phyloP scores from a whole-genome alignment of 1,140 invertebrate genomes.

The Reticulitermes speratus region DNA sequence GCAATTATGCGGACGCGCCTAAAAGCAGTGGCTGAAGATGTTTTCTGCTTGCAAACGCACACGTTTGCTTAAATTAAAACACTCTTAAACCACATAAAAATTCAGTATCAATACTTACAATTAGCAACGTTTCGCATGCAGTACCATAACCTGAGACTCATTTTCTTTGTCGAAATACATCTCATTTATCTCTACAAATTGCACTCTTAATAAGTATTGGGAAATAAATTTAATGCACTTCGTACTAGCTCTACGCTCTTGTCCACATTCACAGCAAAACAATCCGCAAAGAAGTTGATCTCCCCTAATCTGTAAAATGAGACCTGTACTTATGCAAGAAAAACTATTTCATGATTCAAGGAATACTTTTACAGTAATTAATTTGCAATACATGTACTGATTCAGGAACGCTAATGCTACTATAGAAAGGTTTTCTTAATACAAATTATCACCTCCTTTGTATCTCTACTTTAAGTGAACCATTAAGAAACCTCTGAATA shows the following conservation, averaged over 20 bases:
- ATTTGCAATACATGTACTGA: neutral
- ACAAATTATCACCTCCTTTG: neutral
- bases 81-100: no score
- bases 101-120: no score
- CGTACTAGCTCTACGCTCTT: neutral
- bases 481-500: slow-evolving; percentile 14
- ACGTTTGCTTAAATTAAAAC: no score
- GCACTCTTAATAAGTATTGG: neutral
- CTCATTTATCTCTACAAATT: no score
- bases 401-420: neutral
- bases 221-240: neutral
- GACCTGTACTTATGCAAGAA: neutral
- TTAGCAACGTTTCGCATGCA: no score
- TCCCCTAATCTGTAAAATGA: neutral
- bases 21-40: no score
- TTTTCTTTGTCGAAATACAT: no score
- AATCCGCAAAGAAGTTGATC: neutral
- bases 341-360: neutral
- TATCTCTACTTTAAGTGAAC: neutral
- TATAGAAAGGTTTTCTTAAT: neutral
- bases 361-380: neutral
- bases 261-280: neutral
- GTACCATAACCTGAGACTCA: no score
- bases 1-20: no score
- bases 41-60: no score